Percentiles rank a stretch among this genome's conserved stretches.
Conservation (phyloP, 2,797 vertebrate genomes). For the Antrozous pallidus region DNA sequence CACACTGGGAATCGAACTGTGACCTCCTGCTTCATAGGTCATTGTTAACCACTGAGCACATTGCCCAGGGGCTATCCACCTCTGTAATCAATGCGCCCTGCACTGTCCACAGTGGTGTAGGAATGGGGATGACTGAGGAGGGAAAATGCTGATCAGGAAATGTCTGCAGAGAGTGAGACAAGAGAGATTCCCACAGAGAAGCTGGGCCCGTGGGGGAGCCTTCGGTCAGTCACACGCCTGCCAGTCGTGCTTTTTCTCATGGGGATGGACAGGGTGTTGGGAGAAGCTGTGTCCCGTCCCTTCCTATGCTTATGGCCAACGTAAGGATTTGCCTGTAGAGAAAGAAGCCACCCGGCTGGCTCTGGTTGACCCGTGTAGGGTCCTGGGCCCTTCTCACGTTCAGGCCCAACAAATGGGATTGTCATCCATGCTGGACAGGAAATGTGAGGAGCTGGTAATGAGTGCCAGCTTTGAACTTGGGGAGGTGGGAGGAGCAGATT, state of each 20-base stretch:
- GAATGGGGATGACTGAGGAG: not conserved
- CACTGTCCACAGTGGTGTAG: not conserved
- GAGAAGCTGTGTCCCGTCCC: not conserved
- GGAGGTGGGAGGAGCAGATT: not conserved
- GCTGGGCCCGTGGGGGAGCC: not conserved
- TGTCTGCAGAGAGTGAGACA: not conserved
- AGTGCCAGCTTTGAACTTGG: not conserved
- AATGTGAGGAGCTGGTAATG: not conserved
- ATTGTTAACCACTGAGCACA: no score
- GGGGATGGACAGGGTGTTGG: not conserved
- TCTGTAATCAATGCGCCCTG: not conserved
- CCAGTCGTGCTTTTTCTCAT: not conserved
- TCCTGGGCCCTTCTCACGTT: not conserved
- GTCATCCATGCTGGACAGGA: not conserved
- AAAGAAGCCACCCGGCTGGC: not conserved
- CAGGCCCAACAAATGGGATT: not conserved
- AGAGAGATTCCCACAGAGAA: not conserved
- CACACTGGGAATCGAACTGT: no score
- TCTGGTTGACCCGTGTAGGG: rapidly evolving
- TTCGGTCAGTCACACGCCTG: not conserved
- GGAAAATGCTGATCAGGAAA: not conserved
- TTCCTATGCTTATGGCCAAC: not conserved
- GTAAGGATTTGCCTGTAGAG: not conserved
- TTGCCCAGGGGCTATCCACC: no score
- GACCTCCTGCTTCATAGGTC: no score